Evolutionary conservation across 2,797 vertebrate genomes (phyloP).

Genomic region (Eutrigla gurnardus): DNA sequence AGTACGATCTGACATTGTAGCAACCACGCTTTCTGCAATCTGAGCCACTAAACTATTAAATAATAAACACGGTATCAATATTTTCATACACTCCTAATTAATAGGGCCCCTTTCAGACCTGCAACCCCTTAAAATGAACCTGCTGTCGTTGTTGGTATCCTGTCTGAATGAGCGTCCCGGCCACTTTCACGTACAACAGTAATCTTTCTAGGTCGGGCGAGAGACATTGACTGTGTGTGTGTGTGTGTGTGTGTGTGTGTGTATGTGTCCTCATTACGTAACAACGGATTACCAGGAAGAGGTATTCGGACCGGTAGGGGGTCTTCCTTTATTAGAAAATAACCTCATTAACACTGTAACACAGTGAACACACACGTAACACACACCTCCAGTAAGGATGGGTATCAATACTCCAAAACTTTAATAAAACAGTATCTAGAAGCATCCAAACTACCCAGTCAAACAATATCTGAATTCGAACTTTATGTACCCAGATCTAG

Average conservation of each 20-base stretch:
- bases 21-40: no score
- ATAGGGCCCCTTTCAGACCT: no score
- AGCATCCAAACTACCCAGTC: background rate
- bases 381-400: constrained; percentile 10
- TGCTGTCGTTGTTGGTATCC: no score
- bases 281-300: constrained; percentile 60
- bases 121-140: no score
- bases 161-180: no score
- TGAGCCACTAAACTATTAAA: no score
- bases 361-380: constrained; percentile 6
- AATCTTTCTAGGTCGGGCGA: background rate
- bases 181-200: no score
- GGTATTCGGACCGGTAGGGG: constrained; percentile 37
- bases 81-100: no score
- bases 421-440: no score
- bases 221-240: background rate
- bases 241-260: constrained; percentile 7
- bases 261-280: constrained; percentile 50
- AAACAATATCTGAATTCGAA: background rate
- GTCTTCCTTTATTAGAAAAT: constrained; percentile 59
- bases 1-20: no score
- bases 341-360: constrained; percentile 50
- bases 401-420: no score
- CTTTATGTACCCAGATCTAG: background rate
- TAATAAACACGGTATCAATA: no score